Evolutionary conservation across 2,888 invertebrate species (phyloP), one percentile per base, ranked within the genome.

Genomic region (Pristionchus maxplancki): DNA sequence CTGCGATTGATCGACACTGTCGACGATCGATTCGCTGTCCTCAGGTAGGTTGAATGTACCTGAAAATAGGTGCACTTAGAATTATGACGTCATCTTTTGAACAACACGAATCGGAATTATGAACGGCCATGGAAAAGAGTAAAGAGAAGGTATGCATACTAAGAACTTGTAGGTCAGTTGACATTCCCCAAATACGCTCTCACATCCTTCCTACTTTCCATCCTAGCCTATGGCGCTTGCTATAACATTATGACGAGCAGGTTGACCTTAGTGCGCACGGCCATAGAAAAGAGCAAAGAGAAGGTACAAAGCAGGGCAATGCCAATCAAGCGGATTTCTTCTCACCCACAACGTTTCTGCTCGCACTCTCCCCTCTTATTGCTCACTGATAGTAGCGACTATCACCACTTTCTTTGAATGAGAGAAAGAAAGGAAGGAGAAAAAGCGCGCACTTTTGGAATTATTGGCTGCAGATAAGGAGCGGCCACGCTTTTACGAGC

Each of bases 1-100:
- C 67, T 74, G 67, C 4, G 78, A 74, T 37, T 88, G 82, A 50
- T 88, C 88, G 20, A 88, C 48, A 13, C 50, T 48, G 34, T 82
- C 81, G 5, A 11, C 34, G 5, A 50, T 44, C 44, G 88, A 74
- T n/a, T 87, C 86, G 71, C 11, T 8, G 28, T 48, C 50, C 8
- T 87, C 86, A 20, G 64, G 37, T 24, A 24, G 31, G 86, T 34
- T 24, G 50, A 50, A 53, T 28, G 37, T 31, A 8, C 86, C 86
- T 87, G 86, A 20, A 87, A 71, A 11, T 8, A 62, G 9, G n/a
- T 64, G 11, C 17, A 11, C 6, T 8, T 5, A 11, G 58, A 58
- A 48, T 48, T 48, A 9, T 48, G 13, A 48, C 6, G 6, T 6
- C 44, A 48, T 9, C 13, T 8, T 48, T 48, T 8, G 1, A 20